A percentile compares a stretch with the other conserved stretches of the same genome.
These are phyloP conservation scores for Leucoma salicis DNA, from an alignment of 2,888 invertebrate species.

Conservation along the genomic window DNA sequence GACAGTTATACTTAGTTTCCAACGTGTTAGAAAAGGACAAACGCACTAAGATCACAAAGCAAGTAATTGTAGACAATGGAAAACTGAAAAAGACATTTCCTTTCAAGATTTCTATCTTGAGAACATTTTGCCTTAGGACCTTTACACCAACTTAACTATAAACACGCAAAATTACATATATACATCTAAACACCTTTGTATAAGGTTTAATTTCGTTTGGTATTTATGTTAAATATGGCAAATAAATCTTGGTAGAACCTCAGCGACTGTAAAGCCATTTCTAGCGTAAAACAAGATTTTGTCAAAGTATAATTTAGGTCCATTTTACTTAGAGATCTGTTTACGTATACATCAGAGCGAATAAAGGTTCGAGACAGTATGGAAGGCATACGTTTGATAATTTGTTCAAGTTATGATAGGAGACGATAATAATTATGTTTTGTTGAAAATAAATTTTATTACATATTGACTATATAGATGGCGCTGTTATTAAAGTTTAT, in stretches of 20 bases:
- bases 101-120: constrained; percentile 77
- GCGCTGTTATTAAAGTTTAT: too few relatives aligned
- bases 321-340: constrained; percentile 42
- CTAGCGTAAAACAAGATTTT: constrained; percentile 76
- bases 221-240: neutral
- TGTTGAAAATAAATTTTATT: too few relatives aligned
- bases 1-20: constrained; percentile 34
- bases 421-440: constrained; percentile 12
- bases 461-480: too few relatives aligned
- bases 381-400: constrained; percentile 21
- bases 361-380: constrained; percentile 3
- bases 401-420: constrained; percentile 9
- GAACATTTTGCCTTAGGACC: constrained; percentile 71
- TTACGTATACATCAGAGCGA: neutral
- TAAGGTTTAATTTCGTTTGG: constrained; percentile 27
- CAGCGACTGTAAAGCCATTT: constrained; percentile 72
- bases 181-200: neutral
- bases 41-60: constrained; percentile 62
- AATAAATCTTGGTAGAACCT: constrained; percentile 41
- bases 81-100: constrained; percentile 80
- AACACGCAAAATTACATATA: neutral
- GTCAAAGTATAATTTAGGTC: constrained; percentile 69
- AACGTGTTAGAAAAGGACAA: constrained; percentile 42
- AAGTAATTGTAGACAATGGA: constrained; percentile 80
- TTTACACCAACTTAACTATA: constrained; percentile 35